These are phyloP conservation scores for Sitodiplosis mosellana DNA, from an alignment of 1,140 invertebrate genomes.

Conservation along the genomic window DNA sequence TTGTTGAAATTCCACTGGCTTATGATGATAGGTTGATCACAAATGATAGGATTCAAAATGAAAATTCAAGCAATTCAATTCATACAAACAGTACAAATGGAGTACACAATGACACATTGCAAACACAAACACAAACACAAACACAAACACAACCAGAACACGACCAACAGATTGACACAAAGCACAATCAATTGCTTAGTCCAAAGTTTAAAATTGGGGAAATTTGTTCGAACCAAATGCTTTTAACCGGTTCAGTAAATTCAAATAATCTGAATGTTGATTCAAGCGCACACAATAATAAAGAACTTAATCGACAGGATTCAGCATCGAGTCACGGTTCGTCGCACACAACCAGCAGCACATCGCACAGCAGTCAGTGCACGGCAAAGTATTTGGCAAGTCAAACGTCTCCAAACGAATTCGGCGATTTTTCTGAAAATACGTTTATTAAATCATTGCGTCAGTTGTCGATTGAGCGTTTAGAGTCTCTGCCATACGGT, in stretches of 20 bases:
- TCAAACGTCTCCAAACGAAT: conserved; percentile 19
- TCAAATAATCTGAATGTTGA: neutral
- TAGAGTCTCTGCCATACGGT: conserved; percentile 43
- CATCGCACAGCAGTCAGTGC: conserved; percentile 28
- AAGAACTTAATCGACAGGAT: conserved; percentile 14
- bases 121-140: conserved; percentile 3
- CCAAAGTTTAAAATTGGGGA: conserved; percentile 1
- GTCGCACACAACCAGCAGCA: conserved; percentile 26
- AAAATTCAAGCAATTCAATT: no score
- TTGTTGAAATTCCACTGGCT: no score
- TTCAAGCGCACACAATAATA: neutral
- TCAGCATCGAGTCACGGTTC: conserved; percentile 26
- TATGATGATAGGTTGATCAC: no score
- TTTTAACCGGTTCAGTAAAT: neutral
- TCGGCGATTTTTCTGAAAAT: conserved; percentile 9
- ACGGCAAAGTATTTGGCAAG: conserved; percentile 31
- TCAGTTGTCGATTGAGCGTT: conserved; percentile 39
- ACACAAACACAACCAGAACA: neutral
- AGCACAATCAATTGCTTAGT: neutral
- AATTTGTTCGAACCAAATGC: conserved; percentile 1
- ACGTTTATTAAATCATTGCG: conserved; percentile 18
- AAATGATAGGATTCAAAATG: no score
- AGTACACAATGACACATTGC: no score
- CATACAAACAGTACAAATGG: no score
- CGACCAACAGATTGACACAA: neutral